Percentiles rank a stretch among this genome's conserved stretches.
Conservation (phyloP, 2,797 vertebrate species). For the Corythornis leucogaster region DNA sequence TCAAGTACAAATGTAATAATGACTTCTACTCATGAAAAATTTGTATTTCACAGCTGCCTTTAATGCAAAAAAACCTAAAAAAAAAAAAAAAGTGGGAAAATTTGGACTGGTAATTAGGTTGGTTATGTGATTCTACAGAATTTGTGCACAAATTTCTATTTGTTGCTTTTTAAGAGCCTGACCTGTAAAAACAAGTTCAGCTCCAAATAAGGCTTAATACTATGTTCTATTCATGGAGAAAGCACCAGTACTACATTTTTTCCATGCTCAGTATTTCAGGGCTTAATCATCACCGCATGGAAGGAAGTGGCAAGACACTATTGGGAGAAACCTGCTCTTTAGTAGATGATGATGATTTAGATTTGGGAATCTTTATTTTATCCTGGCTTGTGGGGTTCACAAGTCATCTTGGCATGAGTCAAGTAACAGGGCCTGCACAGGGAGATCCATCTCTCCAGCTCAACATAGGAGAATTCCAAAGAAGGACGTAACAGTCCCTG, state of each 20-base stretch:
- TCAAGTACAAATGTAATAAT: constrained; percentile 47
- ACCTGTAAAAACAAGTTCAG: neutral
- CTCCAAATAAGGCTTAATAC: neutral
- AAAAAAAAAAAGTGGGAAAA: neutral
- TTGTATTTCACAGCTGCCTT: neutral
- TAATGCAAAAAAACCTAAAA: neutral
- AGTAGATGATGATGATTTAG: neutral
- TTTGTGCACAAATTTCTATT: neutral
- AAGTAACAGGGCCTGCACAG: neutral
- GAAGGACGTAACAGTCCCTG: neutral
- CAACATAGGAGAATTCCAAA: neutral
- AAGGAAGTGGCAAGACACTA: neutral
- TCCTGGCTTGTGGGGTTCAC: neutral
- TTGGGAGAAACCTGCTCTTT: neutral
- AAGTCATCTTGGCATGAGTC: neutral
- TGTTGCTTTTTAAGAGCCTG: neutral
- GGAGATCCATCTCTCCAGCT: neutral
- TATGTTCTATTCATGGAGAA: neutral
- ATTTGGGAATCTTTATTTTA: neutral
- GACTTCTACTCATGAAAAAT: neutral
- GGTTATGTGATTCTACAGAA: neutral
- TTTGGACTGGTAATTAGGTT: neutral
- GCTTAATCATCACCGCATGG: neutral
- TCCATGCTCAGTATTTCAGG: neutral
- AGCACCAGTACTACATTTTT: neutral